Percentiles rank a stretch among this genome's conserved stretches.
Conservation (phyloP, 1,140 invertebrate species). For the Radopholus similis region DNA sequence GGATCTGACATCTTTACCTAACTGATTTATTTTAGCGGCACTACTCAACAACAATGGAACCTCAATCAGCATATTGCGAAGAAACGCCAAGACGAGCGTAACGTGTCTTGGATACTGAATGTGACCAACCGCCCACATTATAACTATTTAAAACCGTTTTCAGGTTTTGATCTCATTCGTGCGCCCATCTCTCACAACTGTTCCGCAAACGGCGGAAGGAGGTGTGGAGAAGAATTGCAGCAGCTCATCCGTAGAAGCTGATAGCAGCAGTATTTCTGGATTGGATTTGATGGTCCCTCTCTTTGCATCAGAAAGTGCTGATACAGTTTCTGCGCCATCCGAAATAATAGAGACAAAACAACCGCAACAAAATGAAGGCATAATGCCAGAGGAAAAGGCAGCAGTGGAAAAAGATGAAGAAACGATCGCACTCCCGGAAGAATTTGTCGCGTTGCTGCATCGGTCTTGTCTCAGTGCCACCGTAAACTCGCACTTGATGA, state of each 20-base stretch:
- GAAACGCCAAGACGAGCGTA: slow-evolving; percentile 83
- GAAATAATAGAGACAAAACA: not conserved
- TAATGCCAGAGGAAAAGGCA: not conserved
- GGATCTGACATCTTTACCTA: no score
- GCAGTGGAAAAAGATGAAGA: not conserved
- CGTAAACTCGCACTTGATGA: slow-evolving; percentile 82
- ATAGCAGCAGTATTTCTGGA: not conserved
- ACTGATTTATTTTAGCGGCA: no score
- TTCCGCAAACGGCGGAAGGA: slow-evolving; percentile 19
- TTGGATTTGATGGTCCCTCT: no score
- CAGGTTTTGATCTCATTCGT: slow-evolving; percentile 9
- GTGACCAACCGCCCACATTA: slow-evolving; percentile 61
- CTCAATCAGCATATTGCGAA: slow-evolving; percentile 83
- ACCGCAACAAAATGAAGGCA: not conserved
- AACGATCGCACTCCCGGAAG: not conserved
- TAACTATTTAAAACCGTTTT: not conserved
- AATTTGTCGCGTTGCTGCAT: slow-evolving; percentile 72
- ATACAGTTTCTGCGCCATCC: no score
- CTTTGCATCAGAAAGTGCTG: no score
- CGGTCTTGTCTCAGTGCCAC: slow-evolving; percentile 80
- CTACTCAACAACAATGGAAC: slow-evolving; percentile 87
- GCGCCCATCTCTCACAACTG: slow-evolving; percentile 19
- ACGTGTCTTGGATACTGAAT: slow-evolving; percentile 77
- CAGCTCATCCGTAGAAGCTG: not conserved
- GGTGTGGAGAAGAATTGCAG: slow-evolving; percentile 43